These are phyloP conservation scores for Cettia cetti DNA, from an alignment of 2,113 vertebrate genomes.

Conservation along the genomic window DNA sequence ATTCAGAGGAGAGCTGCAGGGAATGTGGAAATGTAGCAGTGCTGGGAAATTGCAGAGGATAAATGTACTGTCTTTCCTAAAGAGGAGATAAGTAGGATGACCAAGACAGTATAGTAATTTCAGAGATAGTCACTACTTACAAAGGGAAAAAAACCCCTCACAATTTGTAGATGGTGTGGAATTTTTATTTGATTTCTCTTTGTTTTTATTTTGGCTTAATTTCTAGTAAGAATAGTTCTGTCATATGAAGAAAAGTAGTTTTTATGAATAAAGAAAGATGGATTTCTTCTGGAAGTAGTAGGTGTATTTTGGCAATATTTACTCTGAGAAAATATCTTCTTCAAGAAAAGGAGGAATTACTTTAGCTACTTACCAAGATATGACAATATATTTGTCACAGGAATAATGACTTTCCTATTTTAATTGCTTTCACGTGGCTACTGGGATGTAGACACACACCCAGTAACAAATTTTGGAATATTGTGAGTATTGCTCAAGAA, in stretches of 20 bases:
- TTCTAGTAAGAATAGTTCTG: not conserved
- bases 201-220: not conserved
- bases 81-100: not conserved
- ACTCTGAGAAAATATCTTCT: not conserved
- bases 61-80: not conserved
- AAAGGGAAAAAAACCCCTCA: rapidly evolving
- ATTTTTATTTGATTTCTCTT: not conserved
- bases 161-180: not conserved
- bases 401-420: not conserved
- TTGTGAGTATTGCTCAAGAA: not conserved
- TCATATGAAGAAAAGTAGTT: not conserved
- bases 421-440: not conserved
- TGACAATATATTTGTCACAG: not conserved
- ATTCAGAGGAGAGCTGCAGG: not conserved
- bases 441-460: not conserved
- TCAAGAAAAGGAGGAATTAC: not conserved
- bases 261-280: not conserved
- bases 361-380: not conserved
- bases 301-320: not conserved
- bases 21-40: not conserved
- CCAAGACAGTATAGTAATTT: not conserved
- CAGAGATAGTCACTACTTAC: not conserved
- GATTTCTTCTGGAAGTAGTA: not conserved
- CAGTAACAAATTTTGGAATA: not conserved
- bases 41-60: not conserved